Evolutionary conservation across 2,888 invertebrate species (phyloP).

Genomic region (Heliconius hortense): DNA sequence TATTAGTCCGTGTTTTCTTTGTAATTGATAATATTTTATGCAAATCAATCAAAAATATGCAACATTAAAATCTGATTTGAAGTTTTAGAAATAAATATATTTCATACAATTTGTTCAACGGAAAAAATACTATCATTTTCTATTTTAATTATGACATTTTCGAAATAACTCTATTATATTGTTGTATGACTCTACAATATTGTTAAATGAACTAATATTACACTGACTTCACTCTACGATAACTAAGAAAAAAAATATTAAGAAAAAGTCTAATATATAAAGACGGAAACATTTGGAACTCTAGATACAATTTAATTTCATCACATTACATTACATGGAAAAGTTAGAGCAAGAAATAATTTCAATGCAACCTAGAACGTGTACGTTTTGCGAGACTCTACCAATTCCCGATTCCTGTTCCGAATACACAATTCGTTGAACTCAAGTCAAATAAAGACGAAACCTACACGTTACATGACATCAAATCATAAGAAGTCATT

Average conservation of each 20-base stretch:
- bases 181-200: too few relatives aligned
- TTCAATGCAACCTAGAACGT: constrained; percentile 38
- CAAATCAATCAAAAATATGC: too few relatives aligned
- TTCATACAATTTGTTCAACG: too few relatives aligned
- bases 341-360: constrained; percentile 30
- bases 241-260: not conserved
- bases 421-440: constrained; percentile 55
- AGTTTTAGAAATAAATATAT: too few relatives aligned
- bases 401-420: constrained; percentile 48
- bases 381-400: constrained; percentile 48
- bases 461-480: constrained; percentile 74
- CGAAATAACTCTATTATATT: too few relatives aligned
- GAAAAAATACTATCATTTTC: too few relatives aligned
- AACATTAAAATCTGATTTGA: too few relatives aligned
- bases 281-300: not conserved
- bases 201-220: too few relatives aligned
- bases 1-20: too few relatives aligned
- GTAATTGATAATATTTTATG: too few relatives aligned
- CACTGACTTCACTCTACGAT: too few relatives aligned
- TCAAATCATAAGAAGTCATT: constrained; percentile 81
- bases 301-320: not conserved
- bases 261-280: not conserved
- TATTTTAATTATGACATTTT: too few relatives aligned
- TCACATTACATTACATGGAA: constrained; percentile 10
- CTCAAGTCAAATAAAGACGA: constrained; percentile 66